Base-by-base conservation (phyloP, 2,888 invertebrate genomes). In the Ormyrus nitidulus region DNA sequence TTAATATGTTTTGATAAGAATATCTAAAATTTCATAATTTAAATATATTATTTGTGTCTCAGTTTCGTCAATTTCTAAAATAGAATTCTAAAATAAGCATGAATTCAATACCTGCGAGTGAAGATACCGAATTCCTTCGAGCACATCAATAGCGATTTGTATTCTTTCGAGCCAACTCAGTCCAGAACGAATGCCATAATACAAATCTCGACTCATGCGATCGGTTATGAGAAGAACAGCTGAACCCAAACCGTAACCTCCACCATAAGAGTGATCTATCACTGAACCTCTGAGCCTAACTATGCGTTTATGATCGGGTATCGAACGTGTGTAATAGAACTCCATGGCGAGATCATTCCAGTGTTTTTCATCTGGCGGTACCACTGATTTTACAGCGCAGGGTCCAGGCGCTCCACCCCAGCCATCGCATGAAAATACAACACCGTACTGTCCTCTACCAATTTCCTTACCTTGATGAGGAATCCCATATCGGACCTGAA, bases 341-440 rank as follows among this genome's bases (percentile, higher is more conserved):
- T 97, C 97, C 94, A 97, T 95, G 0, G 97, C 96, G 1, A 97
- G 91, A 88, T 97, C 97, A 88, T 95, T 95, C 95, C 96, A 97
- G 88, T 97, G 97, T 81, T 96, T 92, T 85, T 96, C 96, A 89
- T 97, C 97, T 0, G 96, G 95, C 0, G 97, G 97, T 64, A 97
- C 94, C 70, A 97, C 96, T 0, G 96, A 96, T 91, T 97, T 97
- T 70, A 96, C 94, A 7, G 97, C 97, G 86, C 95, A 95, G 0
- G 95, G 95, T n/a, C 93, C 91, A 70, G 92, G 93, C 0, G 93
- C 94, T 0, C 93, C 96, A 94, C 96, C 96, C 76, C 93, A 91
- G 0, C 92, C 92, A 75, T 96, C 95, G 86, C 94, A 95, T 0
- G 95, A 92, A 90, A 95, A 97, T 66, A 97, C 97, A 58, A 97